Conservation (phyloP, 2,113 vertebrate species). For the Sorex araneus region DNA sequence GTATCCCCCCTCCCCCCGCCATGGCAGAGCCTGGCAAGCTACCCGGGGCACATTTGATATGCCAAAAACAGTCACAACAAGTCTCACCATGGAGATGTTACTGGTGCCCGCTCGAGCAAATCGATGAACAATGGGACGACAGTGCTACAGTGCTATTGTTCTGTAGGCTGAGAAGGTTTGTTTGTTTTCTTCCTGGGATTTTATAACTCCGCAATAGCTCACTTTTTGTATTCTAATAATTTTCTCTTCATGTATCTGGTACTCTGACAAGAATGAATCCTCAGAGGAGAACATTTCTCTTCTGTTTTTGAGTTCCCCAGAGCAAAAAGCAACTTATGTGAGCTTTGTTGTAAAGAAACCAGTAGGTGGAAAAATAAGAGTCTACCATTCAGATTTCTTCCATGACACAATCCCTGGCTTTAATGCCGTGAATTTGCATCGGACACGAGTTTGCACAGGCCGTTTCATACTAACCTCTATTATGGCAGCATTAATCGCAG, state of each 20-base stretch:
- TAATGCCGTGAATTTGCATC: not conserved
- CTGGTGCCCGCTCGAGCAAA: too few relatives aligned
- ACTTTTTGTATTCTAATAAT: not conserved
- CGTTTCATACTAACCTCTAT: constrained; percentile 86
- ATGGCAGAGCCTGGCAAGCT: too few relatives aligned
- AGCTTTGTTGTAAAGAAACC: not conserved
- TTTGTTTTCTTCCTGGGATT: not conserved
- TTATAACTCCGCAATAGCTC: not conserved
- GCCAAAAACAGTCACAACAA: too few relatives aligned
- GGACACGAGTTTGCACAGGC: not conserved
- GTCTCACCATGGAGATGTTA: too few relatives aligned
- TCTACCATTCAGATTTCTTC: not conserved
- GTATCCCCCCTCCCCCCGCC: too few relatives aligned
- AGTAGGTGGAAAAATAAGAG: not conserved
- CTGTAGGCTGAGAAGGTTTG: not conserved
- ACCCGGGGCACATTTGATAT: too few relatives aligned
- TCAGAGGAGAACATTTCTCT: not conserved
- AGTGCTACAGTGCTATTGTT: too few relatives aligned
- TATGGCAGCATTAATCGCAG: constrained; percentile 88
- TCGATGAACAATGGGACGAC: too few relatives aligned
- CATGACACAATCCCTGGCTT: not conserved
- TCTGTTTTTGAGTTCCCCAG: not conserved
- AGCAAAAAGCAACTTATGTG: not conserved
- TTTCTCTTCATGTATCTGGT: not conserved
- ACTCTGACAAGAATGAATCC: not conserved